Evolutionary conservation across 2,797 vertebrate species (phyloP), one percentile per base, ranked within the genome.

Genomic region (Lepidocolaptes lacrymiger): DNA sequence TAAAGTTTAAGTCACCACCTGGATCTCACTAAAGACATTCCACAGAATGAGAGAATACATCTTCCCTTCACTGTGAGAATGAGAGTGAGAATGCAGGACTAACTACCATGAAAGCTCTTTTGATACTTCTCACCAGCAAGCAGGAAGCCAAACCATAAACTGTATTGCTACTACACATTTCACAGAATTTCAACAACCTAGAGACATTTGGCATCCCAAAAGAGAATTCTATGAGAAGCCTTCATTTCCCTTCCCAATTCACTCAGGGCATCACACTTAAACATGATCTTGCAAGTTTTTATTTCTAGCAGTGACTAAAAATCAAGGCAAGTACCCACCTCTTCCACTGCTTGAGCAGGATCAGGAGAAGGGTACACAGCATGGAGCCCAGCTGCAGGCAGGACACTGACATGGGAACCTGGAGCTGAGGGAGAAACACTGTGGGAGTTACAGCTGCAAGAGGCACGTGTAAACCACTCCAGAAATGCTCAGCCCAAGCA

Each of bases 321-420:
- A 73, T 43, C 7, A 72, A 24, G 30, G 7, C 64, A 59, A 85
- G 73, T 8, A 88, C 98, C 84, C 63, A 99, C 99, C 98, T 98
- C 92, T 98, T 99, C 99, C 99, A 99, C 92, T 99, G 98, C 83
- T 98, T 99, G 61, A 99, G 98, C 62, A 99, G 98, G 96, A 99
- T 98, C 34, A 99, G 98, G 26, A 99, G 98, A 43, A 99, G 97
- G 5, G 99, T 99, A 66, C 99, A 98, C 76, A 99, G 98, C 99
- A 99, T 99, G 89, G 99, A 99, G 3, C 99, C 99, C 14, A 99
- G 98, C 41, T 99, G 99, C 52, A 99, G 98, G 89, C 99, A 99
- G 78, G 97, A 98, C 41, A 98, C 98, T 2, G 99, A 99, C 85
- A 89, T 95, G 7, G 99, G 98, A 51, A 98, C 98, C 32, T 99